Percentiles rank a stretch among this genome's conserved stretches.
phyloP scores from a whole-genome alignment of 2,113 vertebrate species.

The Gnathonemus echidnorhynchus region DNA sequence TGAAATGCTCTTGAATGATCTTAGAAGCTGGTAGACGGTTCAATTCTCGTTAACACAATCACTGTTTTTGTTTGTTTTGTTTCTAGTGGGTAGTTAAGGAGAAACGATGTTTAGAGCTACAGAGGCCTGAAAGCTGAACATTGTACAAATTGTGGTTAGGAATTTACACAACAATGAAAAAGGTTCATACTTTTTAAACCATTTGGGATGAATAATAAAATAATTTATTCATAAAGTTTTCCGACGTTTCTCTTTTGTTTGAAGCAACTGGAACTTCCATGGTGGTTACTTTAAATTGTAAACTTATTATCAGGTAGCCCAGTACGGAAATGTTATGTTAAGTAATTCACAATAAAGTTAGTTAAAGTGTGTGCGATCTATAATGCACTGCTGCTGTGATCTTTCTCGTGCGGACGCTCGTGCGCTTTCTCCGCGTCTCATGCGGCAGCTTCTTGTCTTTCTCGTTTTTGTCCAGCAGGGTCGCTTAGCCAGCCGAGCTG shows the following conservation, averaged over 20 bases:
- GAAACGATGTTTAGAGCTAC: conserved; percentile 57
- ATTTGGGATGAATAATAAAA: conserved; percentile 56
- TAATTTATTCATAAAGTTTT: conserved; percentile 67
- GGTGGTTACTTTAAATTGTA: background rate
- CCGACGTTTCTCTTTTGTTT: conserved; percentile 22
- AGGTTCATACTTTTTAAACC: conserved; percentile 66
- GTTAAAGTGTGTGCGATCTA: background rate
- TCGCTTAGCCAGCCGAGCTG: background rate
- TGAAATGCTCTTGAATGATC: conserved; percentile 13
- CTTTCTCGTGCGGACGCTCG: background rate
- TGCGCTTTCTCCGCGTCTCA: background rate
- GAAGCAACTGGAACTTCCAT: background rate
- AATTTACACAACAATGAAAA: conserved; percentile 45
- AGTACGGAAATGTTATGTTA: background rate
- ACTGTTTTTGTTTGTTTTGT: background rate
- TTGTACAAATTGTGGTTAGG: conserved; percentile 68
- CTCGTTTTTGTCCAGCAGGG: background rate
- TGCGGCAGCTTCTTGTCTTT: background rate
- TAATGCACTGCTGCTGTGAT: background rate
- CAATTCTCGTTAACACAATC: conserved; percentile 13
- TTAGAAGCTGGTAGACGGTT: background rate
- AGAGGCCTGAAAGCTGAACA: conserved; percentile 63
- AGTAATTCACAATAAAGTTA: background rate
- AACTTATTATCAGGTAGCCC: background rate
- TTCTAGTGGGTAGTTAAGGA: conserved; percentile 7